Percentiles rank a stretch among this genome's conserved stretches.
phyloP scores from a whole-genome alignment of 1,140 invertebrate genomes.

The Scaptomyza hsui region DNA sequence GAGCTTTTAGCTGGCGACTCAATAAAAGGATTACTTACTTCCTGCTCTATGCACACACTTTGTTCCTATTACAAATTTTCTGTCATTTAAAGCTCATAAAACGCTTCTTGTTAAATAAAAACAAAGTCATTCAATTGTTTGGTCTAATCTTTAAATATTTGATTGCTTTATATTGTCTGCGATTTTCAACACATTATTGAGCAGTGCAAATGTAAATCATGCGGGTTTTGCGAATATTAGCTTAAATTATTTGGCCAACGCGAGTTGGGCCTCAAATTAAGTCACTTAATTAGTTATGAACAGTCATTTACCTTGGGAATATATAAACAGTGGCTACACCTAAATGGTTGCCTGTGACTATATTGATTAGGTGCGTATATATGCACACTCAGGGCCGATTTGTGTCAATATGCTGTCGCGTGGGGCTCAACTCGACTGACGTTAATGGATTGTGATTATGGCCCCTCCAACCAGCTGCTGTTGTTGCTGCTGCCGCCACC shows the following conservation, averaged over 20 bases:
- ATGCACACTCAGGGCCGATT: constrained; percentile 47
- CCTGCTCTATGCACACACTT: too few relatives aligned
- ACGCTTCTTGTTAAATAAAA: too few relatives aligned
- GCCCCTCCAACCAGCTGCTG: not conserved
- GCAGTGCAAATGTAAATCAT: not conserved
- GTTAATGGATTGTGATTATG: constrained; percentile 49
- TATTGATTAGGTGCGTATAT: constrained; percentile 75
- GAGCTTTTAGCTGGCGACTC: too few relatives aligned
- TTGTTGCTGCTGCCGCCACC: not conserved
- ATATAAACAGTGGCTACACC: constrained; percentile 34
- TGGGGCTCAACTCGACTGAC: constrained; percentile 21
- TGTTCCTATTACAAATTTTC: too few relatives aligned
- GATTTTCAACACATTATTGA: not conserved
- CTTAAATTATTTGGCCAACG: constrained; percentile 16
- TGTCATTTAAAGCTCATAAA: too few relatives aligned
- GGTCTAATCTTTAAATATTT: not conserved
- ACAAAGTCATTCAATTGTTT: not conserved
- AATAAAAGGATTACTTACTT: too few relatives aligned
- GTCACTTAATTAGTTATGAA: constrained; percentile 69
- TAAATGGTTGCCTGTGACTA: constrained; percentile 19
- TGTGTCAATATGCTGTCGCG: constrained; percentile 49
- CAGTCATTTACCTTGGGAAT: constrained; percentile 33
- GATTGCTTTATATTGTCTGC: constrained; percentile 14
- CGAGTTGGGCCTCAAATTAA: constrained; percentile 49
- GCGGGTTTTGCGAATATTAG: constrained; percentile 1